Evolutionary conservation across 2,113 vertebrate genomes (phyloP).

Genomic region (Ginglymostoma cirratum): DNA sequence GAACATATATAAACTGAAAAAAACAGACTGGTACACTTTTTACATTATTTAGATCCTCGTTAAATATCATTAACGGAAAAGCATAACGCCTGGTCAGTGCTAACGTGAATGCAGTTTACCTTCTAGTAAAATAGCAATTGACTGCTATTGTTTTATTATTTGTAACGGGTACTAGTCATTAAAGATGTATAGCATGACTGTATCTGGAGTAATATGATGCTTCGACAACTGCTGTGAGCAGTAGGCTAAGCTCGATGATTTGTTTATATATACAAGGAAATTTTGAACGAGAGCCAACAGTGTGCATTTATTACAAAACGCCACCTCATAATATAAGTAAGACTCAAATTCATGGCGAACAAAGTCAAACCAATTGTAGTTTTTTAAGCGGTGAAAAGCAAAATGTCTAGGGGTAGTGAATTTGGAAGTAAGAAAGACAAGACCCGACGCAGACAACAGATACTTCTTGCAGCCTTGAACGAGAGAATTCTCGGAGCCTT

Average conservation of each 20-base stretch:
- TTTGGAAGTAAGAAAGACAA: background rate
- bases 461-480: conserved; percentile 7
- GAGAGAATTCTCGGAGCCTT: background rate
- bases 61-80: background rate
- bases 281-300: conserved; percentile 28
- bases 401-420: background rate
- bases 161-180: background rate
- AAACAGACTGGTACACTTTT: background rate
- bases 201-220: background rate
- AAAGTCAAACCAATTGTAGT: background rate
- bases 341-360: conserved; percentile 23
- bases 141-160: background rate
- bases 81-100: background rate
- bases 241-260: background rate
- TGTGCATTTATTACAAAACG: background rate
- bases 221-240: background rate
- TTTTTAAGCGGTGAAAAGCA: background rate
- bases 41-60: background rate
- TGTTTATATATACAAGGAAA: background rate
- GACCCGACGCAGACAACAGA: background rate
- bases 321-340: conserved; percentile 30
- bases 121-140: background rate
- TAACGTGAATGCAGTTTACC: no score
- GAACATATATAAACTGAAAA: background rate
- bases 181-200: background rate